Conservation (phyloP, 2,888 invertebrate species). For the Scaptomyza polygonia region DNA sequence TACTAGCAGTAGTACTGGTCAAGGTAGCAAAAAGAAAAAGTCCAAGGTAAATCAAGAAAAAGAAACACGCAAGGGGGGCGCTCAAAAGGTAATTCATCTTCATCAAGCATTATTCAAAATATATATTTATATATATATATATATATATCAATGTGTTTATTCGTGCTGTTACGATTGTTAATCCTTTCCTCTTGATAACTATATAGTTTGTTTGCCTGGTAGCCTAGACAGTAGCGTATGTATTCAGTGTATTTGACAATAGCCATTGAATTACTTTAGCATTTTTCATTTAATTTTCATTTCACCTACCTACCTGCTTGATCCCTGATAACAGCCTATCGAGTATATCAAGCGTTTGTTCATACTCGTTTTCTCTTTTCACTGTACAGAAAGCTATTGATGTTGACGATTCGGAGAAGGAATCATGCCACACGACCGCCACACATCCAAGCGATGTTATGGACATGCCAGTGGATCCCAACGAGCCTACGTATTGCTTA, state of each 20-base stretch:
- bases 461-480: slow-evolving; percentile 97
- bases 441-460: slow-evolving; percentile 95
- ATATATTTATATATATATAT: slow-evolving; percentile 20
- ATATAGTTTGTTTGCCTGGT: slow-evolving; percentile 39
- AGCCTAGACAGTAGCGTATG: not conserved
- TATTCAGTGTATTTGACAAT: slow-evolving; percentile 22
- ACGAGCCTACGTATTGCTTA: slow-evolving; percentile 98
- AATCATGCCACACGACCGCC: slow-evolving; percentile 84
- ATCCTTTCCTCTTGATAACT: slow-evolving; percentile 6
- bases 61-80: slow-evolving; percentile 84
- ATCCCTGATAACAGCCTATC: slow-evolving; percentile 1
- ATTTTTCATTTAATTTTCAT: slow-evolving; percentile 50
- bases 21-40: slow-evolving; percentile 85
- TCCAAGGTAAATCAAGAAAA: slow-evolving; percentile 85
- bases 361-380: not conserved
- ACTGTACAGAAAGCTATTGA: slow-evolving; percentile 80
- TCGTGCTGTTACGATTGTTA: slow-evolving; percentile 26
- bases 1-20: slow-evolving; percentile 74
- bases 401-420: slow-evolving; percentile 86
- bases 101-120: slow-evolving; percentile 47
- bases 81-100: slow-evolving; percentile 84
- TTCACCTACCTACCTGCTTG: slow-evolving; percentile 48
- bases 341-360: not conserved
- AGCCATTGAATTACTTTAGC: slow-evolving; percentile 1
- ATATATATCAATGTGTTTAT: slow-evolving; percentile 9